A percentile compares a stretch with the other conserved stretches of the same genome.
These are phyloP conservation scores for Keiferia lycopersicella DNA, from an alignment of 2,888 invertebrate species.

Conservation along the genomic window DNA sequence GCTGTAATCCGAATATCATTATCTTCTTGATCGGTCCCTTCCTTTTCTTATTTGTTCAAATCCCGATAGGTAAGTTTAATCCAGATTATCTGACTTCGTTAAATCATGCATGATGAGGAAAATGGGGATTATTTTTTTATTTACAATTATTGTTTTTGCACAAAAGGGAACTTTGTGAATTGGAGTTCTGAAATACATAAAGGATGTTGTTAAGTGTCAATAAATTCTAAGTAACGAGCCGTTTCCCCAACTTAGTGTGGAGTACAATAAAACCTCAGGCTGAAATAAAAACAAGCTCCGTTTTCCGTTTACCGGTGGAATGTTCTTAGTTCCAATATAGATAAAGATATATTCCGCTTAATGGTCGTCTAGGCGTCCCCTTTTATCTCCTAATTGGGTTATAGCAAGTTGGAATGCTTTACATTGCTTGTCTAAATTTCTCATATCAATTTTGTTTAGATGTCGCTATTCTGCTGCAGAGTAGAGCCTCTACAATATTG, in stretches of 20 bases:
- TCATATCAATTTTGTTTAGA: not conserved
- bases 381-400: constrained; percentile 50
- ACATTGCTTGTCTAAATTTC: not conserved
- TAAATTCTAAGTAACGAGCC: constrained; percentile 11
- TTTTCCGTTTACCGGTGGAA: constrained; percentile 38
- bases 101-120: constrained; percentile 22
- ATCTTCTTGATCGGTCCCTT: not conserved
- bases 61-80: constrained; percentile 20
- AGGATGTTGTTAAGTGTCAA: not conserved
- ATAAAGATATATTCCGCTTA: constrained; percentile 47
- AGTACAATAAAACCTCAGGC: constrained; percentile 8
- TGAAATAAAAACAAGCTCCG: constrained; percentile 32
- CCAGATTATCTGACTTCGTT: constrained; percentile 20
- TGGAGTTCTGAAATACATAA: not conserved
- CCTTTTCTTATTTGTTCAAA: constrained; percentile 18
- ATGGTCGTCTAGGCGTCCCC: constrained; percentile 41
- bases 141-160: not conserved
- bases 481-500: not conserved
- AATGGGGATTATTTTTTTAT: constrained; percentile 3
- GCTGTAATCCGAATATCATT: constrained; percentile 33
- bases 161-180: not conserved
- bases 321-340: constrained; percentile 47
- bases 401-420: constrained; percentile 38
- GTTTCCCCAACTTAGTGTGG: constrained; percentile 4
- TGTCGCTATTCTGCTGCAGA: not conserved